These are phyloP conservation scores for Hedya salicella DNA, from an alignment of 2,888 invertebrate genomes.

Conservation along the genomic window DNA sequence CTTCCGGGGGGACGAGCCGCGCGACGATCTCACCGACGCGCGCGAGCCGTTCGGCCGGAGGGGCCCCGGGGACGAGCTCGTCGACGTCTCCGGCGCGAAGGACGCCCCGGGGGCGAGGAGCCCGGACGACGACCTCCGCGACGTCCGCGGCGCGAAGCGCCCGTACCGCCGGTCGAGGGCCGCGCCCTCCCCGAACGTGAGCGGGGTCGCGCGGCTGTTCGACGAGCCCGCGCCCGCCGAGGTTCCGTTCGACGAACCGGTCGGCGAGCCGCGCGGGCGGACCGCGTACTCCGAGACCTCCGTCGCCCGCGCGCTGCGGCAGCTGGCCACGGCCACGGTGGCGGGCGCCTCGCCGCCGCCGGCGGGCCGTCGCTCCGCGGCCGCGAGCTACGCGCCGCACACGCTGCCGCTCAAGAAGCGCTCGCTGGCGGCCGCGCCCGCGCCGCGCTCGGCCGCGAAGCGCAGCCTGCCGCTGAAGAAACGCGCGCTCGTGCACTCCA, in stretches of 20 bases:
- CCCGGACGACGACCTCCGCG: conserved; percentile 65
- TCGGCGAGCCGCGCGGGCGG: conserved; percentile 61
- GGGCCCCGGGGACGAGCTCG: conserved; percentile 64
- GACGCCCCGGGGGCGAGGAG: conserved; percentile 54
- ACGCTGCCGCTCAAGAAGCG: conserved; percentile 72
- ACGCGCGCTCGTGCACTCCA: conserved; percentile 67
- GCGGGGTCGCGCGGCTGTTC: conserved; percentile 71
- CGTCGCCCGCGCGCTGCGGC: conserved; percentile 58
- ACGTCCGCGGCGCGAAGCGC: conserved; percentile 65
- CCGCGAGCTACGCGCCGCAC: conserved; percentile 55
- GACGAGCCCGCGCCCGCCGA: conserved; percentile 56
- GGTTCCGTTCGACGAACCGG: conserved; percentile 60
- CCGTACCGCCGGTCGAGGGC: conserved; percentile 55
- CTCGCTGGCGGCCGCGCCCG: conserved; percentile 52
- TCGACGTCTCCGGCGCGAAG: conserved; percentile 71
- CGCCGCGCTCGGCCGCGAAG: conserved; percentile 10
- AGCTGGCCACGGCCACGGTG: conserved; percentile 61
- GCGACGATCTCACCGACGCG: conserved; percentile 69
- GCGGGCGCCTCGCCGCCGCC: conserved; percentile 57
- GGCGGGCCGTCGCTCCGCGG: conserved; percentile 45
- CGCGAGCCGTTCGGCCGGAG: conserved; percentile 60
- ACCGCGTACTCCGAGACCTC: conserved; percentile 68
- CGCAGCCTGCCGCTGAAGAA: conserved; percentile 66
- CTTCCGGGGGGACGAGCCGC: conserved; percentile 54
- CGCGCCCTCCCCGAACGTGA: conserved; percentile 59